phyloP scores from a whole-genome alignment of 2,888 invertebrate genomes.

The Terebella lapidaria region DNA sequence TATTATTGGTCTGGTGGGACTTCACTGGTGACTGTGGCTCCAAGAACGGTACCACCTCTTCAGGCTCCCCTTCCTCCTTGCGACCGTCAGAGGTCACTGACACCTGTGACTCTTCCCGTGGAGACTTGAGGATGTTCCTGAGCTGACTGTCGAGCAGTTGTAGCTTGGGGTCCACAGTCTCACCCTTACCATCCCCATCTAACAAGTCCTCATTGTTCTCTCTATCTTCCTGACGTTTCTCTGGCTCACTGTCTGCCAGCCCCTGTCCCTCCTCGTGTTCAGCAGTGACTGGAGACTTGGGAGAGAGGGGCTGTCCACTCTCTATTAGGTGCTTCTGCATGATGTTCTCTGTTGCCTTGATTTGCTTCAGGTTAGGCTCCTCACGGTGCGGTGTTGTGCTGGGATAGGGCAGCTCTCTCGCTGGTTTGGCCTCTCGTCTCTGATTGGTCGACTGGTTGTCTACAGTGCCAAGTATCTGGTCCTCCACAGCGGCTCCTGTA shows the following conservation, averaged over 20 bases:
- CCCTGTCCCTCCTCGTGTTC: neutral
- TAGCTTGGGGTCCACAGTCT: constrained; percentile 16
- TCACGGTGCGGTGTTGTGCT: neutral
- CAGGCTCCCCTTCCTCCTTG: neutral
- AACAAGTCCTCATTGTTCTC: neutral
- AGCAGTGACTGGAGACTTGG: neutral
- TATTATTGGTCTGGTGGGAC: neutral
- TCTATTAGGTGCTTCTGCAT: constrained; percentile 9
- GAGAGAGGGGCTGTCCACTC: neutral
- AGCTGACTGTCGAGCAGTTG: constrained; percentile 30
- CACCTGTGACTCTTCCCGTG: constrained; percentile 16
- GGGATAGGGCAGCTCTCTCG: neutral
- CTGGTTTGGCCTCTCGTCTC: too few relatives aligned
- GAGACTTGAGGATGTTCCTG: constrained; percentile 30
- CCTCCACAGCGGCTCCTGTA: neutral
- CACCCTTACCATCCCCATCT: neutral
- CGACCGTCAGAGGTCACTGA: neutral
- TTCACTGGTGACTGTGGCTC: neutral
- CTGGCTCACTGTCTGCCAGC: neutral
- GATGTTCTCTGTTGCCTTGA: constrained; percentile 6
- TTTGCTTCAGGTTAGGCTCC: constrained; percentile 4
- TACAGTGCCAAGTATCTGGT: too few relatives aligned
- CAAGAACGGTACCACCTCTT: neutral
- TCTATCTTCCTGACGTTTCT: neutral
- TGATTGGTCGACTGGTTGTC: too few relatives aligned